Evolutionary conservation across 1,140 invertebrate genomes (phyloP), one percentile per base, ranked within the genome.

Genomic region (Diorhabda sublineata): DNA sequence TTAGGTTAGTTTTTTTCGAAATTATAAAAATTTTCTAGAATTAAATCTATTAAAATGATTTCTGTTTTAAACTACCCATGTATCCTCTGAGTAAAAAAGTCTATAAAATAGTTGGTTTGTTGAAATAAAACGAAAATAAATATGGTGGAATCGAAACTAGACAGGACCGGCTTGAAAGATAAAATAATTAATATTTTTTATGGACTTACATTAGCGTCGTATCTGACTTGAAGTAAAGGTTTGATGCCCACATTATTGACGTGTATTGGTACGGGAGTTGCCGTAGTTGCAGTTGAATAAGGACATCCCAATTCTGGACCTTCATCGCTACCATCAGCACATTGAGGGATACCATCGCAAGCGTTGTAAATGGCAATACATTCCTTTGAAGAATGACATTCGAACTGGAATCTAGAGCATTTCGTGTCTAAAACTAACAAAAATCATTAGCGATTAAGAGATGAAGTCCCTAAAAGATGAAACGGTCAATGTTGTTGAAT

Each of bases 361-460:
- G 92, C 93, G 81, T 98, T 97, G 80, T 98, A 97, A 72, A 96
- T 92, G 2, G 94, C 95, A 73, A 98, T 96, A 78, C 96, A 98
- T 79, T 98, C 96, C 42, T 89, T 88, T 42, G 89, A 90, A 45
- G 88, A 88, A 67, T 90, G 88, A 77, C 95, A 97, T 80, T 92
- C 89, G 78, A 96, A 97, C 80, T 97, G 93, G 81, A 92, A 92
- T 61, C 89, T 85, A 71, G 88, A 91, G 81, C 93, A 95, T 65
- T 85, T 79, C 63, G 75, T 73, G 47, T 69, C 77, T 78, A 59
- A 52, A 77, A 76, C 42, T 45, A 70, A 67, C 26, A 26, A 26
- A 26, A 26, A 26, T 1, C 26, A 26, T 26, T 26, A 26, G 0
- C 26, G 26, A 26, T 26, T 26, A 26, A 26, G 26, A 26, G 26